phyloP scores from a whole-genome alignment of 2,113 vertebrate genomes.

The Microtus richardsoni region DNA sequence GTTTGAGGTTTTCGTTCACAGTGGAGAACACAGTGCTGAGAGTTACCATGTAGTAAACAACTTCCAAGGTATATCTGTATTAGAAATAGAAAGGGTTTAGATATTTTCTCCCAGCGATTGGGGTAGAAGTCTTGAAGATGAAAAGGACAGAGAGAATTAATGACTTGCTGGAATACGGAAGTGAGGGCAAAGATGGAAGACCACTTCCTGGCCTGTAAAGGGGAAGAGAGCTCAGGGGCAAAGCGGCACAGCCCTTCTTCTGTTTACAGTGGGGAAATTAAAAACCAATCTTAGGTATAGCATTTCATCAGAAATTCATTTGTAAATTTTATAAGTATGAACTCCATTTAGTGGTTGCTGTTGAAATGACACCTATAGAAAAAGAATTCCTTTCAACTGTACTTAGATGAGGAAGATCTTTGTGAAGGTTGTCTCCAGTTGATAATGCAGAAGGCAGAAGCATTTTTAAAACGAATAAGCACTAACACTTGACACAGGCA shows the following conservation, averaged over 20 bases:
- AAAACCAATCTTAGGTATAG: background rate
- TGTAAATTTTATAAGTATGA: constrained; percentile 68
- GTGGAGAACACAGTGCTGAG: background rate
- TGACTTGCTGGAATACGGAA: background rate
- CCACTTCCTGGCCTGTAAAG: background rate
- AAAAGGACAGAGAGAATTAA: background rate
- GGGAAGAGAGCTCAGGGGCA: background rate
- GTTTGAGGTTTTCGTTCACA: background rate
- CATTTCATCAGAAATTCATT: constrained; percentile 35
- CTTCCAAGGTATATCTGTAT: background rate
- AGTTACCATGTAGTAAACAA: background rate
- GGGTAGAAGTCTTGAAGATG: background rate
- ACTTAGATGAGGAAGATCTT: constrained; percentile 70
- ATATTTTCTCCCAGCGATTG: background rate
- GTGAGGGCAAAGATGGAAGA: background rate
- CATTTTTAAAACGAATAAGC: constrained; percentile 54
- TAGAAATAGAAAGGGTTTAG: constrained; percentile 3
- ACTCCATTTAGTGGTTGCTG: constrained; percentile 24
- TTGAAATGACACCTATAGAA: constrained; percentile 52
- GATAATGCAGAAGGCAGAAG: constrained; percentile 64
- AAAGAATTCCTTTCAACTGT: constrained; percentile 66
- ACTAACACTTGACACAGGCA: background rate
- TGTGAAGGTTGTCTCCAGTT: constrained; percentile 60
- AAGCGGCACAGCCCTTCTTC: background rate
- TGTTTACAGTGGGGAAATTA: constrained; percentile 4